Evolutionary conservation across 2,113 vertebrate species (phyloP), one percentile per base, ranked within the genome.

Genomic region (Pelecanus crispus): DNA sequence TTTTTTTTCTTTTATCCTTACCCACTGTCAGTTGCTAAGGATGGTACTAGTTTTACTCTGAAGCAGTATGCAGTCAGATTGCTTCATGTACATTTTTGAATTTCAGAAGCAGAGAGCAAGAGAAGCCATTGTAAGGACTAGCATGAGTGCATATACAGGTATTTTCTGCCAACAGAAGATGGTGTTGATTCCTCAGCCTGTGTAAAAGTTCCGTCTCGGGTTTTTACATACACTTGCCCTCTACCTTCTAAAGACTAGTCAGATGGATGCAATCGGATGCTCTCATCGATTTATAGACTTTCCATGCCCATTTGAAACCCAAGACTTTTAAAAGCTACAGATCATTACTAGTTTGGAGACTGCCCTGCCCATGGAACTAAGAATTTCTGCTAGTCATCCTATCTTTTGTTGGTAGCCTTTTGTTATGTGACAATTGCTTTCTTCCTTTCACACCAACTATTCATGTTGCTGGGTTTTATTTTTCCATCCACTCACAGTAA

Each of bases 371-470:
- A 32, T 67, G 45, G 65, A 83, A 95, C 72, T 65, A 49, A 45
- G 32, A 82, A 83, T 95, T 92, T 78, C 49, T 86, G 25, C 28
- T 61, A 78, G 86, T 87, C 26, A 4, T 87, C 82, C 85, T 86
- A 2, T 44, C 92, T 86, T 96, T 96, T 95, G 44, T 97, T 50
- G 29, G 44, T 58, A 65, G 82, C 34, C 90, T 95, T 97, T 94
- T 94, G 94, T 95, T 84, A 92, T 80, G 49, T 3, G 1, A 38
- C 77, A 71, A 86, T 86, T 86, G 50, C 89, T 95, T 95, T 94
- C 55, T 75, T 88, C 55, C 34, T 90, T 94, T 70, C 81, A 78
- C n/a, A 81, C 83, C 81, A 78, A 44, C 87, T 88, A 56, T 94
- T 97, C 72, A 83, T 77, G 44, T 91, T 83, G 93, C 67, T 71